phyloP scores from a whole-genome alignment of 2,113 vertebrate species.

The Shinisaurus crocodilurus region DNA sequence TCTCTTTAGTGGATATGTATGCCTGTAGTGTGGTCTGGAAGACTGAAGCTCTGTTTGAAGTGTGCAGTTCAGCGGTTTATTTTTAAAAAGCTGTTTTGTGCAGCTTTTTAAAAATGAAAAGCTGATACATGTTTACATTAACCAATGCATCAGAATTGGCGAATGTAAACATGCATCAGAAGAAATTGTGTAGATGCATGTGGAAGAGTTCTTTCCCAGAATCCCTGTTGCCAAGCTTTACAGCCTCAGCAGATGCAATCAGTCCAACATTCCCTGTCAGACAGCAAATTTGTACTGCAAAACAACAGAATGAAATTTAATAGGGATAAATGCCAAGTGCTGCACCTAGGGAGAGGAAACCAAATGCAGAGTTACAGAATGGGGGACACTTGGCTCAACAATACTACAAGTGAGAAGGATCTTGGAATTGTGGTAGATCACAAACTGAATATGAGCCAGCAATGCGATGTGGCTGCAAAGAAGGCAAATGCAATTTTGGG shows the following conservation, averaged over 20 bases:
- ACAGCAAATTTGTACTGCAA: not conserved
- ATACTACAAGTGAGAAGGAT: too few relatives aligned
- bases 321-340: too few relatives aligned
- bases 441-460: too few relatives aligned
- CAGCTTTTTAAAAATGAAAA: too few relatives aligned
- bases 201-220: not conserved
- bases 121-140: too few relatives aligned
- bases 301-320: too few relatives aligned
- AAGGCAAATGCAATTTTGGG: too few relatives aligned
- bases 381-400: too few relatives aligned
- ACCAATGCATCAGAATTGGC: not conserved
- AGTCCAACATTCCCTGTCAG: not conserved
- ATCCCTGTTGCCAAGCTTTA: not conserved
- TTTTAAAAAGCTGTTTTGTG: not conserved
- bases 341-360: too few relatives aligned
- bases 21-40: not conserved
- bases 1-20: not conserved
- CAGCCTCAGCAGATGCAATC: not conserved
- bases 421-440: too few relatives aligned
- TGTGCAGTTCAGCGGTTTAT: not conserved
- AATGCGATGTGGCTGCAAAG: too few relatives aligned
- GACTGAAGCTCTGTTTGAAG: not conserved
- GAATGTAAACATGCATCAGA: not conserved
- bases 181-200: not conserved
- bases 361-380: too few relatives aligned